phyloP scores from a whole-genome alignment of 2,888 invertebrate genomes.

The Metallyticus violacea region DNA sequence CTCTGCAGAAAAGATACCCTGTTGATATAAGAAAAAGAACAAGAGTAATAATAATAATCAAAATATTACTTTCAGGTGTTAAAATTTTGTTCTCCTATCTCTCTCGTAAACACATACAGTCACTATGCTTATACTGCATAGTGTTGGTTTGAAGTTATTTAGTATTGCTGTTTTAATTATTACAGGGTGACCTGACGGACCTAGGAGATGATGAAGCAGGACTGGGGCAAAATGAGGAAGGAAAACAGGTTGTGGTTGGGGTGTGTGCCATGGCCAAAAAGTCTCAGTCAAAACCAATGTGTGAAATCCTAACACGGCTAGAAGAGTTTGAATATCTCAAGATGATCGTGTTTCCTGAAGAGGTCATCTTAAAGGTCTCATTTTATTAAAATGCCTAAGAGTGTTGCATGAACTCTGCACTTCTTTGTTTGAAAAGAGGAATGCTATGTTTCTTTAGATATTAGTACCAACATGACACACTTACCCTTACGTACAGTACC shows the following conservation, averaged over 20 bases:
- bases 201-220: constrained; percentile 58
- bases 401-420: not conserved
- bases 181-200: constrained; percentile 71
- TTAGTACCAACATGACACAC: no score
- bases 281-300: constrained; percentile 98
- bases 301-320: constrained; percentile 92
- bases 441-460: not conserved
- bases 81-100: not conserved
- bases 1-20: no score
- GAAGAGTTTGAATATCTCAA: constrained; percentile 96
- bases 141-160: not conserved
- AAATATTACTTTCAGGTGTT: no score
- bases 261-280: constrained; percentile 99
- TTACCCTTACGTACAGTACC: no score
- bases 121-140: not conserved
- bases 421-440: not conserved
- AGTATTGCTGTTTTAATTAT: constrained; percentile 21
- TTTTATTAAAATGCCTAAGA: constrained; percentile 31
- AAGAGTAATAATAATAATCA: no score
- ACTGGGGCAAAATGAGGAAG: constrained; percentile 51
- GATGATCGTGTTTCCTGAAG: constrained; percentile 92
- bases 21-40: no score
- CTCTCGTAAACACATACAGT: not conserved
- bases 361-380: constrained; percentile 85
- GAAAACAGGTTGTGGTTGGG: constrained; percentile 93